Percentiles rank a stretch among this genome's conserved stretches.
Evolutionary conservation across 37 sponge, comb jelly and placozoan species (phyloP).

Genomic region (Aphrocallistes beatrix): DNA sequence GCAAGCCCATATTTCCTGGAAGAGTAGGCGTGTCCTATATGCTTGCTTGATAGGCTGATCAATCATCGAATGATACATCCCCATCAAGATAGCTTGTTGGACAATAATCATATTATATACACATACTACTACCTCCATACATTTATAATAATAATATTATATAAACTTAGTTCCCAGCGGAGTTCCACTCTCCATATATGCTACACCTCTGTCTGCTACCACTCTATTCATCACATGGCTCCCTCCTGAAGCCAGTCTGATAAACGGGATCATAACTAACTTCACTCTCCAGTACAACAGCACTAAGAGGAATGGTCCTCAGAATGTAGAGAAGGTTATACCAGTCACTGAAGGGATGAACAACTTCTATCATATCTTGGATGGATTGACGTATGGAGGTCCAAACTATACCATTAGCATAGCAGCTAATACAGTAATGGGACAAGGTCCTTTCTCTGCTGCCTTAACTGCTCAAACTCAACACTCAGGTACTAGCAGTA

Average conservation of each 20-base stretch:
- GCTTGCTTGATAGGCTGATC: too few relatives aligned
- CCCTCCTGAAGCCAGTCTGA: neutral
- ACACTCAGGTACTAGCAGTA: slow-evolving; percentile 16
- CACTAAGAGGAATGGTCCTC: neutral
- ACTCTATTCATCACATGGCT: neutral
- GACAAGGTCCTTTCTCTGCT: neutral
- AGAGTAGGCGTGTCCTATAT: too few relatives aligned
- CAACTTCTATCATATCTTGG: neutral
- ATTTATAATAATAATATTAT: neutral
- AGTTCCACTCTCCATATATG: neutral
- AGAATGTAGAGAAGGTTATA: neutral
- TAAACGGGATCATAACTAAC: neutral
- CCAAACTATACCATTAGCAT: neutral
- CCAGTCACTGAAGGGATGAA: neutral
- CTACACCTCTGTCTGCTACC: neutral
- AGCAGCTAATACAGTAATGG: neutral
- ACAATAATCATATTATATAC: too few relatives aligned
- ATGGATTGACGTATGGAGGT: neutral
- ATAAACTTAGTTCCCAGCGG: neutral
- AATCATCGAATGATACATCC: too few relatives aligned
- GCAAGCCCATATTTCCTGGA: too few relatives aligned
- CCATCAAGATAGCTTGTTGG: too few relatives aligned
- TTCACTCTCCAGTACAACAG: neutral
- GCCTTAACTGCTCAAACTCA: neutral
- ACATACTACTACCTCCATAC: too few relatives aligned